Percentiles rank a stretch among this genome's conserved stretches.
phyloP scores from a whole-genome alignment of 30 jellyfish, hydroid and myxozoan genomes.

The Aurelia coerulea region DNA sequence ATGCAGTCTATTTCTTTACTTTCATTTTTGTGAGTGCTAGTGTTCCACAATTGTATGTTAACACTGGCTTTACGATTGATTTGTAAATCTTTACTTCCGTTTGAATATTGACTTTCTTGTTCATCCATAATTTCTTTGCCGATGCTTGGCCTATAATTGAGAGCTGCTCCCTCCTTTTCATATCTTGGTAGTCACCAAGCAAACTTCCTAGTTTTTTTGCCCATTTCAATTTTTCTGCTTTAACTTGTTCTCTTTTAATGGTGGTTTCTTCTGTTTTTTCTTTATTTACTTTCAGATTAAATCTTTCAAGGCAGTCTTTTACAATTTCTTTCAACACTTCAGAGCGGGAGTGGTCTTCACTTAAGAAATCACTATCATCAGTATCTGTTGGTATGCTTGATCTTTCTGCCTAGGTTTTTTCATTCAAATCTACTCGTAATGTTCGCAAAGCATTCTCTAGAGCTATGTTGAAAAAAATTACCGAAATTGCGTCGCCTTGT shows the following conservation, averaged over 20 bases:
- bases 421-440: too few relatives aligned
- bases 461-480: too few relatives aligned
- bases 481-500: too few relatives aligned
- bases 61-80: too few relatives aligned
- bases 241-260: constrained; percentile 18
- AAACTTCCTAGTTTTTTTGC: constrained; percentile 38
- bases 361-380: constrained; percentile 31
- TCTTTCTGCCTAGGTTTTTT: not conserved
- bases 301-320: constrained; percentile 28
- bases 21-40: constrained; percentile 41
- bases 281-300: constrained; percentile 13
- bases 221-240: constrained; percentile 16
- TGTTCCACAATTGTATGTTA: constrained; percentile 7
- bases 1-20: not conserved
- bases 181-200: constrained; percentile 42
- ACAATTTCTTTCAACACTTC: constrained; percentile 38
- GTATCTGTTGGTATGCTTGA: constrained; percentile 32
- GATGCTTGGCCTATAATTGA: constrained; percentile 42
- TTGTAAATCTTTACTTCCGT: too few relatives aligned
- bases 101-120: too few relatives aligned
- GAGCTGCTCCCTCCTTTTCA: constrained; percentile 39
- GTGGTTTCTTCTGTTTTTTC: constrained; percentile 27
- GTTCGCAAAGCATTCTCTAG: too few relatives aligned
- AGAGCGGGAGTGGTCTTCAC: constrained; percentile 44
- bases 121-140: not conserved